Evolutionary conservation across 2,888 invertebrate genomes (phyloP), one percentile per base, ranked within the genome.

Genomic region (Drosophila acutilabella): DNA sequence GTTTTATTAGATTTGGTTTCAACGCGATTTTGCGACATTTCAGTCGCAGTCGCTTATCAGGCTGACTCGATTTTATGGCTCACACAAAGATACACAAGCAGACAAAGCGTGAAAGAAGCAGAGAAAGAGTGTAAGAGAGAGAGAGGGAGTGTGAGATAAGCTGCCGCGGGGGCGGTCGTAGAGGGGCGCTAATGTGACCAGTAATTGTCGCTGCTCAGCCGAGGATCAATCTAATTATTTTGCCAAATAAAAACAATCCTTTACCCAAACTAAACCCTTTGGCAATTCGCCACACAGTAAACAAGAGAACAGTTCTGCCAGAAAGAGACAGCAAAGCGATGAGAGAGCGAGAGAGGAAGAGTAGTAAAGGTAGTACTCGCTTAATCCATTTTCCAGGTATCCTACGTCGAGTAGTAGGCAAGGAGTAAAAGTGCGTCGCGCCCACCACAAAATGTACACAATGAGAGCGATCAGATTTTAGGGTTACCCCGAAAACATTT

Each of bases 201-300:
- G 76, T 75, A 74, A 88, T 80, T 65, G 70, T 51, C 56, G 69
- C 80, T 50, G 73, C 57, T 71, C 62, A 67, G 44, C 57, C 80
- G 74, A 78, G 92, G 92, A 90, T 91, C 86, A 91, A 90, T 90
- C 90, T 91, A 91, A 91, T 91, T 85, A 91, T 90, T 91, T 91
- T 91, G 59, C 69, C 81, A 90, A 91, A 91, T 89, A 85, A 89
- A 81, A 68, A 44, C 81, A 86, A 83, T 70, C 84, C 81, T 80
- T 67, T 57, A 52, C 30, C 48, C 18, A 18, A 56, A 42, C 42
- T 52, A 36, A 20, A 73, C 75, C 76, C 83, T 81, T 69, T 81
- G 62, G 30, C 50, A 52, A 84, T 88, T 78, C 81, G 88, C 76
- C 23, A 86, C 85, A 57, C 14, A 36, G 33, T 23, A 11, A 16